These are phyloP conservation scores for Liopterus haemorrhoidalis DNA, from an alignment of 2,888 invertebrate genomes.

Conservation along the genomic window DNA sequence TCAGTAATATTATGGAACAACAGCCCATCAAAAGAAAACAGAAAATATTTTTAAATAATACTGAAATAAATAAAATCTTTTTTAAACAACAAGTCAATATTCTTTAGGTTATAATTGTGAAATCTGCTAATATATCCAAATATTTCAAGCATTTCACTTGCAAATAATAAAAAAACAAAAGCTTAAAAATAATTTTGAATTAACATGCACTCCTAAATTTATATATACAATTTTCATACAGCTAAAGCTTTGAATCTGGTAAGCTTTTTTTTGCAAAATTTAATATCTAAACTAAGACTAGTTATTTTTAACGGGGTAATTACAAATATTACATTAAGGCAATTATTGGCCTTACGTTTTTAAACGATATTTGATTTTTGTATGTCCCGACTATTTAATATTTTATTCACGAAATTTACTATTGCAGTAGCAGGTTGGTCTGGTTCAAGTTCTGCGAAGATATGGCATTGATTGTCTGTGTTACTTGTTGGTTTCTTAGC, in stretches of 20 bases:
- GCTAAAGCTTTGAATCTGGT: no score
- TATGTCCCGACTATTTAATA: slow-evolving; percentile 55
- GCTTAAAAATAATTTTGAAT: slow-evolving; percentile 27
- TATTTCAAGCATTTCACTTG: slow-evolving; percentile 43
- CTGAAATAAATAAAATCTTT: no score
- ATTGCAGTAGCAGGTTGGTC: slow-evolving; percentile 93
- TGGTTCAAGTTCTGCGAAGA: slow-evolving; percentile 92
- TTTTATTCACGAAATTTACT: slow-evolving; percentile 81
- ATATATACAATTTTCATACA: slow-evolving; percentile 12
- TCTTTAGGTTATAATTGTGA: slow-evolving; percentile 18
- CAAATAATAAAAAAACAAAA: slow-evolving; percentile 30
- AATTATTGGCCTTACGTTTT: slow-evolving; percentile 27
- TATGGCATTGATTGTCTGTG: slow-evolving; percentile 92
- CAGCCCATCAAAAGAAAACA: no score
- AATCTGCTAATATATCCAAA: slow-evolving; percentile 42
- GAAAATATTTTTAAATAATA: no score
- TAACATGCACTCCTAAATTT: slow-evolving; percentile 13
- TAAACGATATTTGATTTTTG: slow-evolving; percentile 51
- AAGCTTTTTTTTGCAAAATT: no score
- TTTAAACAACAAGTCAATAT: slow-evolving; percentile 18
- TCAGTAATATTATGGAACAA: no score
- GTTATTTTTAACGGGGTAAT: no score
- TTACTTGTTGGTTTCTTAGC: slow-evolving; percentile 79
- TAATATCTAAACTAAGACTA: no score
- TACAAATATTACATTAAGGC: slow-evolving; percentile 20